phyloP scores from a whole-genome alignment of 2,113 vertebrate species.

The Gymnobelideus leadbeateri region DNA sequence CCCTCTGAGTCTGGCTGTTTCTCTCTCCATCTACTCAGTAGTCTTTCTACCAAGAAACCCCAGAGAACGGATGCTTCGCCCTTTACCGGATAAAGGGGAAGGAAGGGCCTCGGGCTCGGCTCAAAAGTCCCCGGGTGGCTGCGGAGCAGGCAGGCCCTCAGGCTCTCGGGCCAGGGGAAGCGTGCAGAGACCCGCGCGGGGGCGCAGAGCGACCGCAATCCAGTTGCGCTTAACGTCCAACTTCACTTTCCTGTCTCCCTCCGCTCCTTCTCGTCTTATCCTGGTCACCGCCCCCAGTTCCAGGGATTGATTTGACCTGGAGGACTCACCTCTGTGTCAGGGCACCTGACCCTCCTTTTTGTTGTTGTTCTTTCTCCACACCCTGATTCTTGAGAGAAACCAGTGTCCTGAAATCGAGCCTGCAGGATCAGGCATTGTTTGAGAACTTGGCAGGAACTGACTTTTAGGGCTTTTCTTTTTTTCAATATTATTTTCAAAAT shows the following conservation, averaged over 20 bases:
- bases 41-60: constrained; percentile 11
- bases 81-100: constrained; percentile 54
- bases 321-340: neutral
- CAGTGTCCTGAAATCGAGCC: constrained; percentile 42
- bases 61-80: constrained; percentile 16
- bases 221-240: neutral
- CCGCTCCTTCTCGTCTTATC: neutral
- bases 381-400: constrained; percentile 34
- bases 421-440: constrained; percentile 43
- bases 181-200: neutral
- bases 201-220: constrained; percentile 11
- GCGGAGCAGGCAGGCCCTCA: neutral
- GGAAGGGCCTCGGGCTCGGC: constrained; percentile 62
- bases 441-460: constrained; percentile 51
- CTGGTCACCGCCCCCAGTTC: neutral
- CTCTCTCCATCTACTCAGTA: neutral
- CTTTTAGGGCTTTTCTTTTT: constrained; percentile 28
- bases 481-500: constrained; percentile 54
- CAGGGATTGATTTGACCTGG: constrained; percentile 4
- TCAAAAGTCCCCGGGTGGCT: constrained; percentile 22
- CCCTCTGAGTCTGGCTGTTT: neutral
- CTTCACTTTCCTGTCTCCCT: neutral
- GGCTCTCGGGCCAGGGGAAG: neutral
- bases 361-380: neutral
- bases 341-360: neutral